Evolutionary conservation across 2,888 invertebrate genomes (phyloP), one percentile per base, ranked within the genome.

Genomic region (Scaptomyza tumidula): DNA sequence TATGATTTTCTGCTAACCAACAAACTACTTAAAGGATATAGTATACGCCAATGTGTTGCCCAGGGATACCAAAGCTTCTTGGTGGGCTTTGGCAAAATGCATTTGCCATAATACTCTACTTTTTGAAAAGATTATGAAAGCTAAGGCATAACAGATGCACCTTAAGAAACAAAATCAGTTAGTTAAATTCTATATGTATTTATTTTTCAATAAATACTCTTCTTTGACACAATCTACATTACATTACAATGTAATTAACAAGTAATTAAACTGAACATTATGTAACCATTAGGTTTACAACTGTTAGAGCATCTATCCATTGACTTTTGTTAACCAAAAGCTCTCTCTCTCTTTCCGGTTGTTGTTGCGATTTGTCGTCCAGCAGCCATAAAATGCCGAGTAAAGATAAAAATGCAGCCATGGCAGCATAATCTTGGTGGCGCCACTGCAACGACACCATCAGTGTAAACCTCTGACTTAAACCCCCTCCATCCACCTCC

Each of bases 1-100:
- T 84, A 84, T 84, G 85, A 81, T 86, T 61, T 81, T 71, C 68
- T 69, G 60, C 79, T 71, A 81, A 86, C 86, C 83, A 84, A 86
- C 83, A 86, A 84, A 84, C 79, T 84, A 72, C 85, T 84, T 81
- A 84, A 84, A 86, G 83, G 41, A 41, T 77, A 81, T 81, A 33
- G 29, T 29, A 73, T 77, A 65, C 53, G 49, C 44, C 54, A 41
- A 41, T 45, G 49, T 44, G 33, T 59, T 48, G 69, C 49, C 67
- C 67, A 66, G 71, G 68, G 64, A 61, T 70, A 54, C 61, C 43
- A 43, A 14, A 54, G 62, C 67, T 68, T 50, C 63, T 53, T 52
- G 65, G 53, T 50, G 63, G 58, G 56, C 54, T 69, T 62, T 44
- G 49, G 50, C 64, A 46, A 79, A 75, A 78, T 78, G 84, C 84